These are phyloP conservation scores for Leucoraja erinaceus DNA, from an alignment of 2,113 vertebrate species.

Conservation along the genomic window DNA sequence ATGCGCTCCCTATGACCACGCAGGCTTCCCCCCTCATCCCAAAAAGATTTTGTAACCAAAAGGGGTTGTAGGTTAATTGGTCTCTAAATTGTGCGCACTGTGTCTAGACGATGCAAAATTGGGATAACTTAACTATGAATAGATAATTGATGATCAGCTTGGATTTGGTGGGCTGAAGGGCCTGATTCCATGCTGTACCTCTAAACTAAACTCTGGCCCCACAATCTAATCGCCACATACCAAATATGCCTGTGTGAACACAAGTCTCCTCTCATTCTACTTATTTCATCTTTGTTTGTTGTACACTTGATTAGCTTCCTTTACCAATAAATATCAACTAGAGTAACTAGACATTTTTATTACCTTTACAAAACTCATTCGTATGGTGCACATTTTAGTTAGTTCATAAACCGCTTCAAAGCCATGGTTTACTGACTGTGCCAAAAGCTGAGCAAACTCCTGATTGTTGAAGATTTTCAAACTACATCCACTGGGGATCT, in stretches of 20 bases:
- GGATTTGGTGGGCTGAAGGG: too few relatives aligned
- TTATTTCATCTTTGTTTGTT: background rate
- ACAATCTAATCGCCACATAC: background rate
- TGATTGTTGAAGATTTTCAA: conserved; percentile 98
- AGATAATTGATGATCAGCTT: too few relatives aligned
- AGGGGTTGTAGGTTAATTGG: too few relatives aligned
- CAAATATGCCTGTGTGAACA: background rate
- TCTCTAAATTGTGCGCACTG: too few relatives aligned
- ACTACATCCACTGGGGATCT: conserved; percentile 95
- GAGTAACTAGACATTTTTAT: conserved; percentile 18
- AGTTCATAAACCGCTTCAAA: conserved; percentile 98
- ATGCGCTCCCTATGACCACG: too few relatives aligned
- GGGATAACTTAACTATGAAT: too few relatives aligned
- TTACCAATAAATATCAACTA: background rate
- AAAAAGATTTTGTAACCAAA: too few relatives aligned
- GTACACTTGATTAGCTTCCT: background rate
- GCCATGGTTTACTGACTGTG: conserved; percentile 95
- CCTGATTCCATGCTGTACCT: too few relatives aligned
- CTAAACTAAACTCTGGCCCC: too few relatives aligned
- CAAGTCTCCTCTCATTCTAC: background rate
- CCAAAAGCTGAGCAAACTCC: conserved; percentile 91
- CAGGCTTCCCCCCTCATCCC: too few relatives aligned
- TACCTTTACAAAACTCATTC: conserved; percentile 99
- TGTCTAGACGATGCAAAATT: too few relatives aligned
- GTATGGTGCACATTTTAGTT: conserved; percentile 98